Evolutionary conservation across 2,888 invertebrate species (phyloP).

Genomic region (Icerya purchasi): DNA sequence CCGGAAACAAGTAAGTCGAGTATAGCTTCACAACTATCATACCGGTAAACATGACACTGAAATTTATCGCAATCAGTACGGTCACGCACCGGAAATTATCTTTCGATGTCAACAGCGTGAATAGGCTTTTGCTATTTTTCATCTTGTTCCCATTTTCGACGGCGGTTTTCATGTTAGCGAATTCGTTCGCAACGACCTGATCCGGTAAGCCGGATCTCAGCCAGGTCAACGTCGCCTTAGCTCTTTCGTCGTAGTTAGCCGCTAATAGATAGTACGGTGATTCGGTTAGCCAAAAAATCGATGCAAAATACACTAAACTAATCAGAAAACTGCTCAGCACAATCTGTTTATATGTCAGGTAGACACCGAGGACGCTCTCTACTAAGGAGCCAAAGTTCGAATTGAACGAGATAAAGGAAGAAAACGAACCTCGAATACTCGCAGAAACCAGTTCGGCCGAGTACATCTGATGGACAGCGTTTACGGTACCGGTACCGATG

Average conservation of each 20-base stretch:
- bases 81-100: background rate
- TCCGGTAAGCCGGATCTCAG: background rate
- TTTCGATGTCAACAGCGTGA: background rate
- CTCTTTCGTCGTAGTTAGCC: background rate
- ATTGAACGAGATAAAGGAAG: slow-evolving; percentile 14
- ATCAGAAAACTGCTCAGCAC: background rate
- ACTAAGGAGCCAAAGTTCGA: background rate
- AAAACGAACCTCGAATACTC: slow-evolving; percentile 17
- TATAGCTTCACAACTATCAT: background rate
- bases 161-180: background rate
- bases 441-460: slow-evolving; percentile 19
- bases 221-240: background rate
- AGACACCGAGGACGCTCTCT: slow-evolving; percentile 17
- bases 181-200: background rate
- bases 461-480: slow-evolving; percentile 19
- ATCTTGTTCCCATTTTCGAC: background rate
- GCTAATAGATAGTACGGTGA: slow-evolving; percentile 7
- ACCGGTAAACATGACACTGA: background rate
- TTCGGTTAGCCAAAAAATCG: slow-evolving; percentile 4
- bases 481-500: slow-evolving; percentile 18
- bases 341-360: slow-evolving; percentile 22
- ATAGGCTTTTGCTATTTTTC: background rate
- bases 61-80: background rate
- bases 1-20: background rate
- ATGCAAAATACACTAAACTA: background rate